Evolutionary conservation across 1,140 invertebrate genomes (phyloP), one percentile per base, ranked within the genome.

Genomic region (Pristionchus pacificus): DNA sequence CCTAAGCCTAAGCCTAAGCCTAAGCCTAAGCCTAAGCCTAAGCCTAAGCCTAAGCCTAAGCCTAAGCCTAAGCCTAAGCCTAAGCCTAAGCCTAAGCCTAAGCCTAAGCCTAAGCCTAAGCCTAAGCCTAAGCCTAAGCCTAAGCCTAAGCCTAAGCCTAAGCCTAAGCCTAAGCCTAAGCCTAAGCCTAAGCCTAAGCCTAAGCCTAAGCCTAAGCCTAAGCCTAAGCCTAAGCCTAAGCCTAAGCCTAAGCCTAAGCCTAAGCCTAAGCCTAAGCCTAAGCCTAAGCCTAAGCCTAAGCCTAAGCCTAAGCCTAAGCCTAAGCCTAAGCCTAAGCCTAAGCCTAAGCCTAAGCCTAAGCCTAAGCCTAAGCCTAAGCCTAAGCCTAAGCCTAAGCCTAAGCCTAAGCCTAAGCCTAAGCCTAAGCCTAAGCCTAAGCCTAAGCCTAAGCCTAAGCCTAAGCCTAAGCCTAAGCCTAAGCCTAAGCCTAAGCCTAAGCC

Each of bases 301-400:
- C 60, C 60, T 65, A 70, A 68, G 68, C 58, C 62, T 70, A 70
- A 68, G 68, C 62, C 62, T 67, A 70, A 68, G 68, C 62, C 62
- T 70, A 68, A 60, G 63, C 63, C 30, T 65, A 65, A 32, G 63
- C 63, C 30, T 65, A 65, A 32, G 63, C 63, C 30, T 65, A 65
- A 32, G 63, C 63, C 30, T 65, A 61, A 13, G 63, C 63, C 30
- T 65, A 65, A 32, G 63, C 63, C 30, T 65, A 65, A 32, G 63
- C 63, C 30, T 65, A 65, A 63, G 66, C 66, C 57, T 68, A 68
- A 63, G 66, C 66, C 57, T 68, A 68, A 63, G 66, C 66, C 57
- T 62, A 68, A 63, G 66, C 66, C 57, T 68, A 70, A 32, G 27
- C 68, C 27, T 68, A 70, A 32, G 68, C 68, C 65, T 70, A 65